A percentile compares a stretch with the other conserved stretches of the same genome.
Conservation (phyloP, 2,797 vertebrate genomes). For the Hephaestus fuliginosus region DNA sequence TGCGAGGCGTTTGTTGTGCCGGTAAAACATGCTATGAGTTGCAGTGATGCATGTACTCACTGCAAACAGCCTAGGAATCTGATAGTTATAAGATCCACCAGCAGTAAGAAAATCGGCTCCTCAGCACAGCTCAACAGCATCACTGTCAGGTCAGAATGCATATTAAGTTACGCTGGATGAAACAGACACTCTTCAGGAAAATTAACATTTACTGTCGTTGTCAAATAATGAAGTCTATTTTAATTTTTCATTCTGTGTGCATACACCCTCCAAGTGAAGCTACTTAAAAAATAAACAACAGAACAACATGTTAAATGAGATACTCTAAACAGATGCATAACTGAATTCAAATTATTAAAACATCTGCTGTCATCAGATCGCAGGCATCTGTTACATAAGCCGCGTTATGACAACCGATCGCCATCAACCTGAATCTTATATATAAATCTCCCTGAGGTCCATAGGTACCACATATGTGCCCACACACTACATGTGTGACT, state of each 20-base stretch:
- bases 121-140: constrained; percentile 39
- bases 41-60: neutral
- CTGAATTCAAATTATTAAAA: neutral
- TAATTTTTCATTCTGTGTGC: neutral
- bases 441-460: neutral
- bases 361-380: neutral
- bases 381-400: neutral
- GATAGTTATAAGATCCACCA: constrained; percentile 1
- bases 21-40: constrained; percentile 3
- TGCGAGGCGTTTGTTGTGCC: neutral
- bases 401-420: neutral
- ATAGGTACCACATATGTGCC: neutral
- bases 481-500: neutral
- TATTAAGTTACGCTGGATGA: neutral
- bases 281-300: too few relatives aligned
- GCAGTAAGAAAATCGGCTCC: constrained; percentile 3
- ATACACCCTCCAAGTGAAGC: neutral
- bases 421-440: neutral
- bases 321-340: neutral
- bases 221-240: neutral
- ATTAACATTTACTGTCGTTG: neutral
- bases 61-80: constrained; percentile 11
- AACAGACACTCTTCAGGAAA: neutral
- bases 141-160: constrained; percentile 44
- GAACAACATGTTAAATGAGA: neutral